Base-by-base conservation (phyloP, 53 echinoderm and acorn worm species). In the Stichopus horrens region DNA sequence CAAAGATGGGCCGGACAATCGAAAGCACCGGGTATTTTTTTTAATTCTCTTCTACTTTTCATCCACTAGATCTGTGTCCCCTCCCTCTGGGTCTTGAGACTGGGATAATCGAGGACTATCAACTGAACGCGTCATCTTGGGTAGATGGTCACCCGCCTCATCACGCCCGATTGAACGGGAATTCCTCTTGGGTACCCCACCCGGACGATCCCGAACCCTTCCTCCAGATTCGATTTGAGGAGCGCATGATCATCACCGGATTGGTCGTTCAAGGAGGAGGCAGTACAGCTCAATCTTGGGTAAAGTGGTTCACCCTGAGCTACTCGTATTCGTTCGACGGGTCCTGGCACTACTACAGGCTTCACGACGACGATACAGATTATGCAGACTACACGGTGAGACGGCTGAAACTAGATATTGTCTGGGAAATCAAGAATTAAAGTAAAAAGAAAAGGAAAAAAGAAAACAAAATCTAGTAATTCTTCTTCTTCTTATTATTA, bases 31-130 rank as follows among this genome's bases (percentile, higher is more conserved):
- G 71, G 71, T 16, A 1, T 68, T 16, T 16, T 16, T 16, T 13
- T 16, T 16, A 63, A 77, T 77, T 7, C 23, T 52, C 8, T n/a
- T 52, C 23, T 23, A 7, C 21, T 16, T 77, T 52, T 13, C 18
- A 71, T 18, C 71, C 71, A 11, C 75, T 74, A 96, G 96, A 93
- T 7, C 85, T 86, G 21, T 96, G 96, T 56, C 95, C 96, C 0
- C 80, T 96, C n/a, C 96, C 96, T 14, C 87, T 96, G 54, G 95
- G 96, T 13, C 89, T 96, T 86, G 94, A 90, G 18, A 90, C 94
- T 1, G 96, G 95, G 5, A 83, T 73, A n/a, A 90, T 93, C 21
- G 54, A 55, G 58, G 91, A 92, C 76, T 73, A 85, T 21, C 92
- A 95, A 75, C 76, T 96, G 23, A 57, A 14, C 11, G 95, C 95